Evolutionary conservation across 2,113 vertebrate genomes (phyloP), one percentile per base, ranked within the genome.

Genomic region (Calyptomena viridis): DNA sequence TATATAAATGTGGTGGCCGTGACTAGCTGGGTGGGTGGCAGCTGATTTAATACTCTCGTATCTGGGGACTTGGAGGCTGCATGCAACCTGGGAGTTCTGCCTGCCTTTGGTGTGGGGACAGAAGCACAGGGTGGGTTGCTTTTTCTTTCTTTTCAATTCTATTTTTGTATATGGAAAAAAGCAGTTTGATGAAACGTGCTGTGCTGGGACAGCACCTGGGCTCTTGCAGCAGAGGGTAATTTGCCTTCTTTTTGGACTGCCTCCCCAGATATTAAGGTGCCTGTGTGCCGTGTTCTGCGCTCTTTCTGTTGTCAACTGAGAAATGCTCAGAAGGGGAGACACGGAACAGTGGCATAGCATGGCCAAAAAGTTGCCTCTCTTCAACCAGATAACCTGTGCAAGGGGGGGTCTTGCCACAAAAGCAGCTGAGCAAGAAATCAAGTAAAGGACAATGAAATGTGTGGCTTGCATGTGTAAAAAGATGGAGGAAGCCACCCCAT

Each of bases 371-470:
- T 93, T 96, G 84, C 91, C 16, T 39, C n/a, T 91, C 49, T 80
- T 47, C 53, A 64, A 25, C 60, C 30, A 63, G 59, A 31, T 69
- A 76, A 81, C 80, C 85, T 94, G 53, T 89, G 68, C 91, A 69
- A 94, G 55, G 46, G 5, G 11, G 84, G 56, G 7, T 95, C 93
- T 94, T 52, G 83, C 77, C 72, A 44, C 52, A 74, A 74, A 93
- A 86, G 86, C 89, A 96, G 84, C 73, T 75, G 67, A 67, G 90
- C 44, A 83, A 91, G 93, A 87, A 82, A 88, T 95, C 50, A 87
- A 59, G 80, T 71, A 33, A 66, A 94, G 94, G 95, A 97, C 96
- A 97, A 97, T 97, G 93, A 97, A 93, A 93, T 78, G 79, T 66
- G 49, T 96, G 93, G 72, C 94, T 97, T 97, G 85, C 79, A 64